These are phyloP conservation scores for Quadroppia sp. DNA, from an alignment of 2,888 invertebrate species.

Conservation along the genomic window DNA sequence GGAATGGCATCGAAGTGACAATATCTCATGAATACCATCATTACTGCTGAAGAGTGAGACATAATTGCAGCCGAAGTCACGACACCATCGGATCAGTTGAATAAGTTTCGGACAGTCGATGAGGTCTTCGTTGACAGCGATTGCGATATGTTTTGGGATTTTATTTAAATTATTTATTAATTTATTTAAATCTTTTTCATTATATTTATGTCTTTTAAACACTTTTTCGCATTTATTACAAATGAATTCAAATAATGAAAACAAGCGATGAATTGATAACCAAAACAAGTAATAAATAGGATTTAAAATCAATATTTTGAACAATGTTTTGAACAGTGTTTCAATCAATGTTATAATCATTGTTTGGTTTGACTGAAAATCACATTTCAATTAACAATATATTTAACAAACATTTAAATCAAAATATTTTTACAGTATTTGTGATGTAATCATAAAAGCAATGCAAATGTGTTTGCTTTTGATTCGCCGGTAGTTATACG, in stretches of 20 bases:
- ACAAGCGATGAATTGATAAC: not conserved
- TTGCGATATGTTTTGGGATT: conserved; percentile 34
- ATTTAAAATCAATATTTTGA: too few species aligned
- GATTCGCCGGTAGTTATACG: too few species aligned
- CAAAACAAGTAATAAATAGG: conserved; percentile 15
- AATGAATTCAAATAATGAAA: not conserved
- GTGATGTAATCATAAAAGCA: too few species aligned
- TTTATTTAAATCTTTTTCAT: not conserved
- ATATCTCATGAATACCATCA: not conserved
- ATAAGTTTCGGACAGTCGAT: not conserved
- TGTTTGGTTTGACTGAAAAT: too few species aligned
- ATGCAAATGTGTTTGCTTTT: too few species aligned
- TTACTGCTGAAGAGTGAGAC: not conserved
- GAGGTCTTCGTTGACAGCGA: conserved; percentile 1
- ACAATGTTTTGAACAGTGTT: too few species aligned
- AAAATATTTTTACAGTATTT: too few species aligned
- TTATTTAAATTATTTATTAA: conserved; percentile 5
- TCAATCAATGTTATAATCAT: too few species aligned
- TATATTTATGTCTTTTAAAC: not conserved
- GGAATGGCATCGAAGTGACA: not conserved
- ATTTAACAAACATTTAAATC: too few species aligned
- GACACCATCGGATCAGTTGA: conserved; percentile 37
- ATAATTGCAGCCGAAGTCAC: not conserved
- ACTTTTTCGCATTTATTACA: not conserved
- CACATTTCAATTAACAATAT: too few species aligned